Base-by-base conservation (phyloP, 1,140 invertebrate species). In the Drosophila parvula region DNA sequence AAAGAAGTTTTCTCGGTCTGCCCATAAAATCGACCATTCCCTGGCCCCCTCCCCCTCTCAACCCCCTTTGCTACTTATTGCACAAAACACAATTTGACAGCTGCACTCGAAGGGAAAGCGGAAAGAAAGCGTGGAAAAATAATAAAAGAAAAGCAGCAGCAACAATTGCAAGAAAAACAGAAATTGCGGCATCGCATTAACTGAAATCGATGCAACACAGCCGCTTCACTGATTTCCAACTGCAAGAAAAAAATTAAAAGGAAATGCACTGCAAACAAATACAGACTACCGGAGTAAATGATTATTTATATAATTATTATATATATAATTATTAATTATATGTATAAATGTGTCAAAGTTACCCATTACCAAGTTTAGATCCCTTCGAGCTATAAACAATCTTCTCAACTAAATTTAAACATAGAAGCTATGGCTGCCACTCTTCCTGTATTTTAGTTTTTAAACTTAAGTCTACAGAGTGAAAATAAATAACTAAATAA, bases 31-130 rank as follows among this genome's bases (percentile, higher is more conserved):
- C 43, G 36, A 45, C 63, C 57, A 36, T 44, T 11, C n/a, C n/a
- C n/a, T n/a, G n/a, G n/a, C n/a, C n/a, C n/a, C n/a, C n/a, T 11
- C 18, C 50, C 32, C 11, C 3, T 10, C 22, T 10, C 38, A n/a
- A n/a, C n/a, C n/a, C 22, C 16, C 6, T 36, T 67, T 22, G 47
- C 73, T 58, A 40, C 74, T 76, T 76, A 76, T 77, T 77, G 73
- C 55, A 70, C 59, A 79, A 67, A 81, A 62, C 60, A 81, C 81
- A 86, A 81, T 86, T 86, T 85, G 82, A 85, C 82, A 85, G 82
- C 82, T 86, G 82, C 82, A 81, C 38, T 79, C 57, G 47, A 74
- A 61, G 68, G 74, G 77, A 74, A 73, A 61, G 59, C 50, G 45
- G 43, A 78, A 59, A 34, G 48, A 76, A 59, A 38, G 34, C 68